Evolutionary conservation across 2,888 invertebrate genomes (phyloP).

Genomic region (Cylindroiulus punctatus): DNA sequence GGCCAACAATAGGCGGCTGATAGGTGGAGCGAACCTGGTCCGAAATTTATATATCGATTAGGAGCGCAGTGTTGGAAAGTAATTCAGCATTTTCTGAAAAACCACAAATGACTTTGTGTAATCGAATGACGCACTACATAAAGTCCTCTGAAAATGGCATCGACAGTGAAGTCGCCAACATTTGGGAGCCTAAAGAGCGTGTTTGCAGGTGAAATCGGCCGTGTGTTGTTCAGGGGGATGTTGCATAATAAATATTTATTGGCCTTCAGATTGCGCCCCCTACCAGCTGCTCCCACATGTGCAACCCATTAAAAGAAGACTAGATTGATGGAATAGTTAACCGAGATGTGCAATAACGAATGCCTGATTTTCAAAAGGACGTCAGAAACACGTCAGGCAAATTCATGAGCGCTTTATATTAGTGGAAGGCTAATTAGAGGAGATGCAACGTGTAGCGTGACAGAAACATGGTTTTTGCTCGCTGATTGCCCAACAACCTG

Average conservation of each 20-base stretch:
- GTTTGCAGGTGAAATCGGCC: conserved; percentile 1
- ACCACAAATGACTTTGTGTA: conserved; percentile 16
- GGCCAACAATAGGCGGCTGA: neutral
- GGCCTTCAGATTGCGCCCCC: neutral
- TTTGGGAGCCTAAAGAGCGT: neutral
- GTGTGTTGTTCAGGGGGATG: neutral
- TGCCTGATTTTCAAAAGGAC: neutral
- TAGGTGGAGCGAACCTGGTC: conserved; percentile 7
- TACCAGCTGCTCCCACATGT: neutral
- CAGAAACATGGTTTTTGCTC: neutral
- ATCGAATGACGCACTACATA: conserved; percentile 40
- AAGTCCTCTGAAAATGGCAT: conserved; percentile 6
- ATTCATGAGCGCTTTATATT: conserved; percentile 21
- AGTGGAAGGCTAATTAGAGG: neutral
- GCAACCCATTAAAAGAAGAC: neutral
- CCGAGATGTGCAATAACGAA: neutral
- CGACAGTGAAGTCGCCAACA: neutral
- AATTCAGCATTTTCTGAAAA: neutral
- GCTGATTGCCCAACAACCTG: neutral
- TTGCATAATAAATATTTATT: conserved; percentile 42
- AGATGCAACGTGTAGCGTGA: neutral
- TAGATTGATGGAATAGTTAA: conserved; percentile 22
- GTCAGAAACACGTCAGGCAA: neutral
- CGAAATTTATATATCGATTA: conserved; percentile 40
- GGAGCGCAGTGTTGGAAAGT: neutral